These are phyloP conservation scores for Drosophila ercepeae DNA, from an alignment of 1,140 invertebrate genomes.

Conservation along the genomic window DNA sequence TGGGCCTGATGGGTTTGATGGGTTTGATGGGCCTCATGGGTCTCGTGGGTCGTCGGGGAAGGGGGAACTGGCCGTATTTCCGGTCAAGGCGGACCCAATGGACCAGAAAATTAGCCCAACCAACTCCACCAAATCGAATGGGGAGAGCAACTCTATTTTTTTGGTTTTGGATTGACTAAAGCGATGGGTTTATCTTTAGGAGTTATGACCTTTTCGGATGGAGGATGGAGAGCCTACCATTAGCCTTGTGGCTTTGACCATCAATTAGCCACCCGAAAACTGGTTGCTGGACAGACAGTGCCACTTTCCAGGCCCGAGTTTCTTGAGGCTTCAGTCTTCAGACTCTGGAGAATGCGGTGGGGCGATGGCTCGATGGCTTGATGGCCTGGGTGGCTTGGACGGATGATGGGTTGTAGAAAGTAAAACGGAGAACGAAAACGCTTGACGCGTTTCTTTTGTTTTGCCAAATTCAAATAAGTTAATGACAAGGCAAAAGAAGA, in stretches of 20 bases:
- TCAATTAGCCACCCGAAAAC: slow-evolving; percentile 8
- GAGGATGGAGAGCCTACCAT: not conserved
- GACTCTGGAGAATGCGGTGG: slow-evolving; percentile 27
- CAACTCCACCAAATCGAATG: not conserved
- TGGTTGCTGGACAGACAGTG: slow-evolving; percentile 9
- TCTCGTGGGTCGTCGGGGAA: not conserved
- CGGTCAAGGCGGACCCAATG: slow-evolving; percentile 47
- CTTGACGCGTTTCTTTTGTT: slow-evolving; percentile 36
- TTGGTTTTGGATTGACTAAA: not conserved
- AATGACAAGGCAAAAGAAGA: slow-evolving; percentile 32
- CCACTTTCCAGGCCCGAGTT: slow-evolving; percentile 34
- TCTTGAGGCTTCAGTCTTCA: not conserved
- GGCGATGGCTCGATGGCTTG: no score
- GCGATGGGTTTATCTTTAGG: not conserved
- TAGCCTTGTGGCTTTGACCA: not conserved
- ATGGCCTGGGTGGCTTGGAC: not conserved
- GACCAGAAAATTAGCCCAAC: slow-evolving; percentile 37
- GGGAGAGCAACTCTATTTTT: not conserved
- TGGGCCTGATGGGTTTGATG: slow-evolving; percentile 1
- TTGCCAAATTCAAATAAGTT: slow-evolving; percentile 70
- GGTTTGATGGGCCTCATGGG: slow-evolving; percentile 1
- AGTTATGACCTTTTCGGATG: not conserved
- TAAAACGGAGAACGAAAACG: slow-evolving; percentile 52
- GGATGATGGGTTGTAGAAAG: slow-evolving; percentile 55
- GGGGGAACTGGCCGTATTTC: slow-evolving; percentile 13